These are phyloP conservation scores for Phocoena sinus DNA, from an alignment of 2,113 vertebrate species.

Conservation along the genomic window DNA sequence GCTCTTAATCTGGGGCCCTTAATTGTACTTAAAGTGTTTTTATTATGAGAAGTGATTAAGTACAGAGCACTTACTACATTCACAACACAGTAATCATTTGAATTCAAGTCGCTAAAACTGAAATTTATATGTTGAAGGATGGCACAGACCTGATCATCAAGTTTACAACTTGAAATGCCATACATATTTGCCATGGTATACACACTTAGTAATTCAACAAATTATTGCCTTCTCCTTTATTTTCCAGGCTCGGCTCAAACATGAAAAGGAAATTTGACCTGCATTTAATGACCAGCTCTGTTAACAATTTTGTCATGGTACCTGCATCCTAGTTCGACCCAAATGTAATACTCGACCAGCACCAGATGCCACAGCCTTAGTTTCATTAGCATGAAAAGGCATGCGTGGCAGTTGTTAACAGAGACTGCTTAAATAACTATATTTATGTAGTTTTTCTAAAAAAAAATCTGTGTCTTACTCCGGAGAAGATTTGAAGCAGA, in stretches of 20 bases:
- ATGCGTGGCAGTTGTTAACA: neutral
- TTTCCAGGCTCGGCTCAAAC: slow-evolving; percentile 41
- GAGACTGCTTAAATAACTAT: neutral
- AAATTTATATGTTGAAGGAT: slow-evolving; percentile 31
- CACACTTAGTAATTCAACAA: slow-evolving; percentile 54
- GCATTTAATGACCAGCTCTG: slow-evolving; percentile 32
- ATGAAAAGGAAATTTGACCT: slow-evolving; percentile 53
- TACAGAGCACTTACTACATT: slow-evolving; percentile 22
- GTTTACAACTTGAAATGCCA: slow-evolving; percentile 56
- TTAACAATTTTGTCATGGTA: slow-evolving; percentile 45
- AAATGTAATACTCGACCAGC: slow-evolving; percentile 9
- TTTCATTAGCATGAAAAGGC: slow-evolving; percentile 22
- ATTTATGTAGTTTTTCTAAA: neutral
- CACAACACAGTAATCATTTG: slow-evolving; percentile 34
- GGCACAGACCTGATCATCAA: neutral
- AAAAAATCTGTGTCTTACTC: neutral
- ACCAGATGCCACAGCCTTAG: neutral
- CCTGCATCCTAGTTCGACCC: neutral
- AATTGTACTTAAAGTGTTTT: slow-evolving; percentile 53
- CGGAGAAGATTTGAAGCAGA: neutral
- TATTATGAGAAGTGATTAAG: slow-evolving; percentile 56
- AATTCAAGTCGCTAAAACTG: slow-evolving; percentile 38
- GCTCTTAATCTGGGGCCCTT: slow-evolving; percentile 19
- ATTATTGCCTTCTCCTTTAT: slow-evolving; percentile 38
- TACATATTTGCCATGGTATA: slow-evolving; percentile 18